Evolutionary conservation across 1,140 invertebrate genomes (phyloP), one percentile per base, ranked within the genome.

Genomic region (Stegodyphus mimosarum): DNA sequence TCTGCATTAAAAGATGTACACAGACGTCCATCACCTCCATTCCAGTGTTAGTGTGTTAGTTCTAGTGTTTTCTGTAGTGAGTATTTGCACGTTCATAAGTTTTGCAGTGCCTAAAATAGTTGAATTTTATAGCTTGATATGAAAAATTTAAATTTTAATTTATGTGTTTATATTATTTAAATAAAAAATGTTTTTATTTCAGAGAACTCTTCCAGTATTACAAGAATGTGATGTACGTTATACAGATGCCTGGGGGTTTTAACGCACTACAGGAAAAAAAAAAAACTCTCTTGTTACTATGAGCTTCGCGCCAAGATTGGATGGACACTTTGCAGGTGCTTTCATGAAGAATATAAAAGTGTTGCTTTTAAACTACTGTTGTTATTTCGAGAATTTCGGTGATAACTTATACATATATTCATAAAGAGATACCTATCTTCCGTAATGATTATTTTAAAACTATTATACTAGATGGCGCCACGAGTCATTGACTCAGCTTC

Each of bases 211-310:
- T 87, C 95, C 95, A 15, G 92, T 93, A 6, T 91, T 96, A 64
- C 94, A 95, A 89, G 95, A 96, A 89, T 95, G 94, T 90, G 95
- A 96, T 90, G 94, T 96, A 70, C 92, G 95, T 18, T 96, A 96
- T 90, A 96, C 95, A 4, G 95, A 96, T 89, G 95, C 95, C 52
- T 96, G 95, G 95, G 95, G 93, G 94, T 80, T 72, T 67, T 33
- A 33, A 33, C 33, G 33, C 33, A 33, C 15, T 60, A 60, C 15
- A 11, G 55, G 55, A 5, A 11, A 15, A 60, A 60, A 60, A 15
- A 60, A 60, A 60, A 9, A 11, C 55, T 11, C 55, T 60, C 55
- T 60, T 60, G 55, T 60, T 60, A 60, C 55, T 60, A 60, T 60
- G 33, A 33, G 33, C 33, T 33, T 33, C 33, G 33, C 33, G 33